These are phyloP conservation scores for Trypoxylus dichotomus DNA, from an alignment of 1,140 invertebrate genomes.

Conservation along the genomic window DNA sequence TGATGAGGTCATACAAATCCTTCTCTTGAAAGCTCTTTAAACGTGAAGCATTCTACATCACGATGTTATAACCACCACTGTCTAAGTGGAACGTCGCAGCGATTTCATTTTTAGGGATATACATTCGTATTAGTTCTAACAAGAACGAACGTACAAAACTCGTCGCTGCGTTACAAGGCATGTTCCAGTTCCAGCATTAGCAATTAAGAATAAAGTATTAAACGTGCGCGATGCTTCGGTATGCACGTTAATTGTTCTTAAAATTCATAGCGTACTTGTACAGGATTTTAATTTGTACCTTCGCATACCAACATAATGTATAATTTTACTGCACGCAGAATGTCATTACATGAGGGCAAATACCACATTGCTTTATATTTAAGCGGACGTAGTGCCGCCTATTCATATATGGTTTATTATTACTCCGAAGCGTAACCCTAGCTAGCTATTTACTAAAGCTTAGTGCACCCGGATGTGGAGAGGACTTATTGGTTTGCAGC, in stretches of 20 bases:
- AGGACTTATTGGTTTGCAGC: conserved; percentile 18
- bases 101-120: conserved; percentile 20
- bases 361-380: conserved; percentile 5
- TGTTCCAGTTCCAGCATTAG: neutral
- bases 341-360: neutral
- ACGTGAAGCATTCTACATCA: conserved; percentile 22
- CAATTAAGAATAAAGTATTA: neutral
- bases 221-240: neutral
- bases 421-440: conserved; percentile 2
- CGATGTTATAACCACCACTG: conserved; percentile 23
- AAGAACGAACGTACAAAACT: neutral
- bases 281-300: neutral
- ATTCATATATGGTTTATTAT: conserved; percentile 17
- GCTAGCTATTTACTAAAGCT: conserved; percentile 1
- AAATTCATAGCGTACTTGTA: neutral
- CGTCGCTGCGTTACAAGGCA: neutral
- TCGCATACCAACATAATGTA: neutral
- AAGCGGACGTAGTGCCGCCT: neutral
- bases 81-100: conserved; percentile 16
- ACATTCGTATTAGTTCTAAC: neutral
- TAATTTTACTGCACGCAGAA: neutral
- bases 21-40: conserved; percentile 21
- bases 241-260: neutral
- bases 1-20: conserved; percentile 23
- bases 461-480: conserved; percentile 2